A percentile compares a stretch with the other conserved stretches of the same genome.
Conservation (phyloP, 2,888 invertebrate genomes). For the Anthrax anthrax region DNA sequence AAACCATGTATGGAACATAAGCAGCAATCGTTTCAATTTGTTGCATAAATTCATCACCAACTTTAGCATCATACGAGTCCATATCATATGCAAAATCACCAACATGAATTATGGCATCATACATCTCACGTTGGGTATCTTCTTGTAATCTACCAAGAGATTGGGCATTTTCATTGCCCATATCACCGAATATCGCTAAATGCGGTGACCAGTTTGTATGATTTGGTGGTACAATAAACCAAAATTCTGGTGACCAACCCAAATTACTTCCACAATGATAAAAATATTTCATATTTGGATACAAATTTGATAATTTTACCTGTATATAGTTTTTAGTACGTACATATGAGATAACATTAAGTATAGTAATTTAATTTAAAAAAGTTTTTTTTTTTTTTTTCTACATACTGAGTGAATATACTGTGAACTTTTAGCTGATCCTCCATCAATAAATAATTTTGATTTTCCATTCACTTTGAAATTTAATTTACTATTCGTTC, state of each 20-base stretch:
- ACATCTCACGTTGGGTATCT: constrained; percentile 63
- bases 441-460: constrained; percentile 60
- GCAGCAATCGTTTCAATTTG: constrained; percentile 83
- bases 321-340: constrained; percentile 8
- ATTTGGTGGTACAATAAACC: constrained; percentile 56
- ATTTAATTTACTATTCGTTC: constrained; percentile 42
- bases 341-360: too few species aligned
- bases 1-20: constrained; percentile 82
- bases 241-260: constrained; percentile 73
- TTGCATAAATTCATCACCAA: constrained; percentile 88
- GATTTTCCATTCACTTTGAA: constrained; percentile 42
- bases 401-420: constrained; percentile 62
- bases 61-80: constrained; percentile 60
- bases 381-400: background rate
- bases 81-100: constrained; percentile 95
- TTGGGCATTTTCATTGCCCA: constrained; percentile 82
- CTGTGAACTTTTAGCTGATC: constrained; percentile 44
- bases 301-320: constrained; percentile 41
- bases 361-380: background rate
- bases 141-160: constrained; percentile 71
- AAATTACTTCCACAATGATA: constrained; percentile 66
- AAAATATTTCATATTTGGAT: constrained; percentile 50
- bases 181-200: constrained; percentile 81
- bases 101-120: constrained; percentile 80
- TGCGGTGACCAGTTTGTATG: constrained; percentile 60